Evolutionary conservation across 2,797 vertebrate genomes (phyloP), one percentile per base, ranked within the genome.

Genomic region (Heteromormyrus szaboi): DNA sequence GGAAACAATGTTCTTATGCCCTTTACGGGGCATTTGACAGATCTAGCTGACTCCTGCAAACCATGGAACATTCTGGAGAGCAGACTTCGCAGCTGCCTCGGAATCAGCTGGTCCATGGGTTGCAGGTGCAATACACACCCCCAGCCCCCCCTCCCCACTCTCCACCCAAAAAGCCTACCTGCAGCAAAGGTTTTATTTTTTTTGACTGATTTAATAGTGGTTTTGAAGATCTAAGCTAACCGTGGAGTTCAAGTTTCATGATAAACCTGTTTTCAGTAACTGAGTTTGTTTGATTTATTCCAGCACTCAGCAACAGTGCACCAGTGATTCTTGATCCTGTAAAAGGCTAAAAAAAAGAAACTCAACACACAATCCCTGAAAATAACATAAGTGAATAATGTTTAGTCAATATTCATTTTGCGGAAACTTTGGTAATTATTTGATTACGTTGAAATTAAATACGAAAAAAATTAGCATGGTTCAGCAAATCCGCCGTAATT

Each of bases 401-500:
- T 46, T 48, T 25, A 48, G 46, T 85, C n/a, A 29, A 85, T 46
- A 50, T 85, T 85, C n/a, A 85, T 50, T 85, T 85, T 50, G 25
- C 1, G 19, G 46, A 22, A 25, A 51, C 46, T 85, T 48, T 22
- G 8, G 46, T 48, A 51, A 85, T 48, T 85, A 51, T 85, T 85
- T n/a, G 6, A 48, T 17, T 9, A 84, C 11, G 9, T 25, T 50
- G 41, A 48, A 84, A 84, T 48, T 14, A 51, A 85, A 85, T 48
- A 51, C 81, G n/a, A 85, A 50, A 85, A 19, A 85, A 25, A 51
- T 48, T 46, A 8, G 4, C 9, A 85, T 29, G 44, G 19, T 12
- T 85, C n/a, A 51, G 48, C 46, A n/a, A 44, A 50, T 22, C 81
- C 1, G 44, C 79, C 2, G 88, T 92, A 54, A 90, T 91, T 92